phyloP scores from a whole-genome alignment of 2,888 invertebrate genomes.

The Rhorus exstirpatorius region DNA sequence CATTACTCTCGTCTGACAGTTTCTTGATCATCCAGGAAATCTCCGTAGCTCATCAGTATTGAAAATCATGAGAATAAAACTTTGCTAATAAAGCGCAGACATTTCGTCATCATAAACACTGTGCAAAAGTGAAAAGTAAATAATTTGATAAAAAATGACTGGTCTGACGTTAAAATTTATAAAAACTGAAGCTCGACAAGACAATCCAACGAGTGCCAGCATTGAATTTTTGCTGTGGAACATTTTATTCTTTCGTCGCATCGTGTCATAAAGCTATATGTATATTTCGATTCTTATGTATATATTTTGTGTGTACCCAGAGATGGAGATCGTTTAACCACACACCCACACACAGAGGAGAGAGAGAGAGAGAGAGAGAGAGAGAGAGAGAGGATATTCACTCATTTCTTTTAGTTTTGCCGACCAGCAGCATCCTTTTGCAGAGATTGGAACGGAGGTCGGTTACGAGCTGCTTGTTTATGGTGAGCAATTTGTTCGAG shows the following conservation, averaged over 20 bases:
- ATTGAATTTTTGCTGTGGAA: neutral
- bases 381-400: slow-evolving; percentile 60
- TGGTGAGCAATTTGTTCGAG: slow-evolving; percentile 74
- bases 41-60: no score
- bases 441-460: slow-evolving; percentile 41
- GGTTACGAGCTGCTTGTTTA: slow-evolving; percentile 74
- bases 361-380: slow-evolving; percentile 15
- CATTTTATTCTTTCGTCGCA: neutral
- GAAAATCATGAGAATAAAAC: no score
- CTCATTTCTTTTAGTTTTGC: slow-evolving; percentile 47
- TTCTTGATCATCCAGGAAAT: no score
- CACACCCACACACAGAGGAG: no score
- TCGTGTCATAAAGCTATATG: neutral
- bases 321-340: slow-evolving; percentile 61
- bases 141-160: neutral
- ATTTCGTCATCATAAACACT: no score
- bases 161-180: neutral
- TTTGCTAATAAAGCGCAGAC: no score
- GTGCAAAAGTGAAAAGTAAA: neutral
- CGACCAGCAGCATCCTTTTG: slow-evolving; percentile 56
- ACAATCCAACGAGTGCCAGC: slow-evolving; percentile 34
- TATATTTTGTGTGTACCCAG: slow-evolving; percentile 25
- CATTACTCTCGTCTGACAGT: neutral
- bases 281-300: slow-evolving; percentile 3
- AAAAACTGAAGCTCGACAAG: neutral